These are phyloP conservation scores for Erebia ligea DNA, from an alignment of 2,888 invertebrate species.

Conservation along the genomic window DNA sequence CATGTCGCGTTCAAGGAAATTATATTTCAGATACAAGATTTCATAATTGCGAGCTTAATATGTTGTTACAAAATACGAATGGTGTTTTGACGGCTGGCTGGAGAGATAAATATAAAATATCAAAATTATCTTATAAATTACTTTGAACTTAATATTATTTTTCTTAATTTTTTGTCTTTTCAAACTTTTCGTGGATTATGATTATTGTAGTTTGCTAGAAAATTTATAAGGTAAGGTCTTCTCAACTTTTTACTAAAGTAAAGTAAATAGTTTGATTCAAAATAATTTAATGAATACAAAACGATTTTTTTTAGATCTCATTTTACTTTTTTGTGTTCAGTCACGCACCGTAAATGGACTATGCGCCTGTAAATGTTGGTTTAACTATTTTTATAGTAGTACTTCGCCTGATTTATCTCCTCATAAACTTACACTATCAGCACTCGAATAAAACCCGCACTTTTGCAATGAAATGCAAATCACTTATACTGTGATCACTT, in stretches of 20 bases:
- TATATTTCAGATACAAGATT: slow-evolving; percentile 12
- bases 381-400: slow-evolving; percentile 38
- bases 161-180: no score
- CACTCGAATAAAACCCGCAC: slow-evolving; percentile 8
- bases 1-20: slow-evolving; percentile 15
- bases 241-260: no score
- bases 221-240: no score
- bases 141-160: no score
- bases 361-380: slow-evolving; percentile 34
- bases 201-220: no score
- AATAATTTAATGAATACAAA: no score
- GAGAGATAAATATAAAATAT: no score
- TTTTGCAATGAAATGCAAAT: slow-evolving; percentile 12
- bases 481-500: not conserved
- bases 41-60: slow-evolving; percentile 13
- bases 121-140: no score
- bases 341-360: slow-evolving; percentile 30
- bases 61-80: not conserved
- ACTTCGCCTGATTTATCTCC: slow-evolving; percentile 35
- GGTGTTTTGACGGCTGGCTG: no score
- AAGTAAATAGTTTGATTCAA: no score
- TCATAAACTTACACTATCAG: slow-evolving; percentile 24
- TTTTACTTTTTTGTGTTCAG: not conserved
- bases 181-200: no score
- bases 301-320: slow-evolving; percentile 1